Percentiles rank a stretch among this genome's conserved stretches.
Evolutionary conservation across 2,888 invertebrate species (phyloP).

Genomic region (Ornithoptera alexandrae): DNA sequence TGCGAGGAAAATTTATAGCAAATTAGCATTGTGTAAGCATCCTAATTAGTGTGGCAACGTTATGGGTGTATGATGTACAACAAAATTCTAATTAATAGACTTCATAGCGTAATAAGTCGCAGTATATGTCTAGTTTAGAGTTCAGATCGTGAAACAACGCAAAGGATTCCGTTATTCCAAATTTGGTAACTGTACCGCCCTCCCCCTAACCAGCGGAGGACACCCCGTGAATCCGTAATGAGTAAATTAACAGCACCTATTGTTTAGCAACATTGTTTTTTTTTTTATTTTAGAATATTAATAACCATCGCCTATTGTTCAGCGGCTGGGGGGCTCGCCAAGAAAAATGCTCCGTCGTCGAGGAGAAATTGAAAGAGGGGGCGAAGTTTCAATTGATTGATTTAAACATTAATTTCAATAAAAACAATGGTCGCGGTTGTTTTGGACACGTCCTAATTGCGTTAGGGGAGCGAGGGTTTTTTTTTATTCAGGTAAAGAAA

Average conservation of each 20-base stretch:
- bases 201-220: conserved; percentile 39
- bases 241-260: conserved; percentile 79
- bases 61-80: no score
- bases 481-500: conserved; percentile 33
- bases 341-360: conserved; percentile 50
- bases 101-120: no score
- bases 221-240: conserved; percentile 77
- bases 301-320: conserved; percentile 73
- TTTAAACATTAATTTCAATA: conserved; percentile 78
- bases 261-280: conserved; percentile 70
- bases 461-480: conserved; percentile 39
- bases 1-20: no score
- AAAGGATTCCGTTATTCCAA: conserved; percentile 44
- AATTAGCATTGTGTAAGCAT: no score
- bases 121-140: conserved; percentile 16
- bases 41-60: no score
- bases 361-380: conserved; percentile 43
- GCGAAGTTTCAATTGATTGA: conserved; percentile 70
- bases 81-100: no score
- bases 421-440: conserved; percentile 69
- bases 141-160: conserved; percentile 41
- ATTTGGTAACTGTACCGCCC: conserved; percentile 42
- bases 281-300: conserved; percentile 72
- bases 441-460: conserved; percentile 66
- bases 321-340: conserved; percentile 45